Conservation (phyloP, 2,888 invertebrate genomes). For the Epistrophe grossulariae region DNA sequence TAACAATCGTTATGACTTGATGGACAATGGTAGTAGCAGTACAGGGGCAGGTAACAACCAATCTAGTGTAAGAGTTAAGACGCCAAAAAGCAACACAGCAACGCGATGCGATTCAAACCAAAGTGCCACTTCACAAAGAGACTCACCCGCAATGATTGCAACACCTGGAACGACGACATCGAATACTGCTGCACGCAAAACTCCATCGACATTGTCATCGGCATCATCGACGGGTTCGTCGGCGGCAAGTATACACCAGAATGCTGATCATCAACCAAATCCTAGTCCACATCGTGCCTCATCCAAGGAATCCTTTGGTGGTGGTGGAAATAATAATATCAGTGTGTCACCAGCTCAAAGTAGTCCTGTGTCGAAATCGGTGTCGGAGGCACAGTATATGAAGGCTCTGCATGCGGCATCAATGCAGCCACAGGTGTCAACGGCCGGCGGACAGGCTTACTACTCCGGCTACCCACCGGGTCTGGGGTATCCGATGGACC, state of each 20-base stretch:
- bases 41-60: slow-evolving; percentile 41
- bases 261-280: slow-evolving; percentile 75
- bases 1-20: slow-evolving; percentile 84
- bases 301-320: slow-evolving; percentile 80
- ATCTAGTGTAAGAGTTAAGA: slow-evolving; percentile 79
- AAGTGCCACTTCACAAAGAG: slow-evolving; percentile 86
- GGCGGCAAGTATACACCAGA: slow-evolving; percentile 75
- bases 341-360: slow-evolving; percentile 77
- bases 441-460: slow-evolving; percentile 82
- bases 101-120: slow-evolving; percentile 90
- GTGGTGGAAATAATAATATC: slow-evolving; percentile 73
- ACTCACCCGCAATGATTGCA: slow-evolving; percentile 79
- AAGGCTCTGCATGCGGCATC: slow-evolving; percentile 82
- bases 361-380: slow-evolving; percentile 79
- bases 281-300: slow-evolving; percentile 81
- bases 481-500: slow-evolving; percentile 88
- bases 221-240: slow-evolving; percentile 64
- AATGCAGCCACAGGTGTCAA: slow-evolving; percentile 62
- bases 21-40: slow-evolving; percentile 67
- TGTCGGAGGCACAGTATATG: slow-evolving; percentile 83
- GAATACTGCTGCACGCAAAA: slow-evolving; percentile 77
- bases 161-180: slow-evolving; percentile 65
- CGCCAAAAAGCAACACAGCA: slow-evolving; percentile 79
- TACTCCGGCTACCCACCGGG: slow-evolving; percentile 88
- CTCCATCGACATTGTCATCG: slow-evolving; percentile 79